These are phyloP conservation scores for Heloderma charlesbogerti DNA, from an alignment of 2,113 vertebrate species.

Conservation along the genomic window DNA sequence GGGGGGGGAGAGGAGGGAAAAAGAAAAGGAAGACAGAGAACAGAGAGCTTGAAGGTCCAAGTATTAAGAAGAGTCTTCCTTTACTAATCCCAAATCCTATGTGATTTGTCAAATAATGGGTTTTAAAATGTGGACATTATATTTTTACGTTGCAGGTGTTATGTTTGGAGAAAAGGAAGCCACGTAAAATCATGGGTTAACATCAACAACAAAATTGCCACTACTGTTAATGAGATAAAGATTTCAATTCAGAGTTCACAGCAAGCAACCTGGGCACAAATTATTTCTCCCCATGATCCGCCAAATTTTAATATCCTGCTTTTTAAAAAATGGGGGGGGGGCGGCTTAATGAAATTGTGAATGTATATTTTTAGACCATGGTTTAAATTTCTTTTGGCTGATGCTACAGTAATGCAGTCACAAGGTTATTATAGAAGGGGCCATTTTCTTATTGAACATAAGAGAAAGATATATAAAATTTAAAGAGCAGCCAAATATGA, in stretches of 20 bases:
- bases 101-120: not conserved
- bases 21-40: slow-evolving; percentile 19
- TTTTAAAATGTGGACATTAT: not conserved
- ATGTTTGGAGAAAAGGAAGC: not conserved
- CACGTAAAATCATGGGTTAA: not conserved
- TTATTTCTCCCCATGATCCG: not conserved
- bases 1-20: not conserved
- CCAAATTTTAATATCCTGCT: not conserved
- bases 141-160: not conserved
- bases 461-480: not conserved
- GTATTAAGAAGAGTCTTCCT: not conserved
- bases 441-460: not conserved
- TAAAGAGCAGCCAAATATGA: not conserved
- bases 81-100: too few species aligned
- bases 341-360: not conserved
- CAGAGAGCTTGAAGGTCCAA: not conserved
- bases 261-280: slow-evolving; percentile 20
- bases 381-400: not conserved
- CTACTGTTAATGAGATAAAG: accelerated
- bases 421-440: not conserved
- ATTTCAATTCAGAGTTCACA: not conserved
- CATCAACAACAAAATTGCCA: not conserved
- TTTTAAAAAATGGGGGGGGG: not conserved
- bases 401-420: not conserved
- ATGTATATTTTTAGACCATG: not conserved